Percentiles rank a stretch among this genome's conserved stretches.
Evolutionary conservation across 2,113 vertebrate genomes (phyloP).

Genomic region (Stictonetta naevosa): DNA sequence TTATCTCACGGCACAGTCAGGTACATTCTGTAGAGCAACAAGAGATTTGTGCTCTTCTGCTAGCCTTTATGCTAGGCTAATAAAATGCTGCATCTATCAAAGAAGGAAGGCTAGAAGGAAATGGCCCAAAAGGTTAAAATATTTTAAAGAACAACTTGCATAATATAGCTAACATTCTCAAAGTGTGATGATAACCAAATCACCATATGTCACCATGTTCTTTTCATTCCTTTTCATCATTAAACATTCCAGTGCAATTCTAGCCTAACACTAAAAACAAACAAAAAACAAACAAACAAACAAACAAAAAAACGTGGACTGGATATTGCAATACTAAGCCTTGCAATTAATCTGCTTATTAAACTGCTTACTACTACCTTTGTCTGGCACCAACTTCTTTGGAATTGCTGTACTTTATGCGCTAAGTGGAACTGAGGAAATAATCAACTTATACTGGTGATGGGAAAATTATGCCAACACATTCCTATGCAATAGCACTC

Average conservation of each 20-base stretch:
- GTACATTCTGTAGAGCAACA: accelerated
- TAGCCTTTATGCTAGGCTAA: background rate
- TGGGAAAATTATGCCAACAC: background rate
- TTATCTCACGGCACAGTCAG: background rate
- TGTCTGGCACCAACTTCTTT: background rate
- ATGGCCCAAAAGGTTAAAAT: background rate
- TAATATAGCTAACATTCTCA: background rate
- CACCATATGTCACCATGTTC: background rate
- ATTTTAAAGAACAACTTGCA: background rate
- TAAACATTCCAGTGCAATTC: background rate
- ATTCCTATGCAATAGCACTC: background rate
- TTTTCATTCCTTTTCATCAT: background rate
- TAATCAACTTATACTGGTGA: background rate
- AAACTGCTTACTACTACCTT: background rate
- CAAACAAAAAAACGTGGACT: background rate
- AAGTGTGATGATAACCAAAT: background rate
- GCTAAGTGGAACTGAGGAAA: background rate
- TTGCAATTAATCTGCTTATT: background rate
- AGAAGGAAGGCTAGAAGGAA: background rate
- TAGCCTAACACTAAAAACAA: background rate
- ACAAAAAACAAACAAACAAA: no score
- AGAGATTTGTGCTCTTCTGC: background rate
- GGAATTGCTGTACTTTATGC: background rate
- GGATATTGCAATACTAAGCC: background rate
- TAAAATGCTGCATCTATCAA: background rate